These are phyloP conservation scores for Pygathrix nemaeus DNA, from an alignment of 2,113 vertebrate genomes.

Conservation along the genomic window DNA sequence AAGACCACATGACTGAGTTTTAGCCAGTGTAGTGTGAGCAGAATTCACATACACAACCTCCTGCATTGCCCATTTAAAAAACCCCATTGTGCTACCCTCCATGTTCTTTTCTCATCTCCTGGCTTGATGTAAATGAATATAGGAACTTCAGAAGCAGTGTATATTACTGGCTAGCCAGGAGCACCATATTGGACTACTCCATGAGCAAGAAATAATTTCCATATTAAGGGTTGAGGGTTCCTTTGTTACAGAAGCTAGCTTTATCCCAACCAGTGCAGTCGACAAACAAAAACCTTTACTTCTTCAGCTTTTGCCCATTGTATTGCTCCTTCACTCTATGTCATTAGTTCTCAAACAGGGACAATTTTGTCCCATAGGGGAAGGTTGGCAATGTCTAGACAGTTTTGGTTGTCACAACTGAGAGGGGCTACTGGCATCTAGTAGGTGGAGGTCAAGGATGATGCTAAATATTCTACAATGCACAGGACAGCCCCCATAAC, in stretches of 20 bases:
- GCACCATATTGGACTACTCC: neutral
- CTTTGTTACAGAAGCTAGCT: conserved; percentile 13
- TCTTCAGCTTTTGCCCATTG: neutral
- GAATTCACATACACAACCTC: neutral
- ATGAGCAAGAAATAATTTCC: neutral
- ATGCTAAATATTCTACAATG: neutral
- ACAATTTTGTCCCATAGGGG: neutral
- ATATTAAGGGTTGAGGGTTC: neutral
- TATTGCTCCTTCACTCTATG: neutral
- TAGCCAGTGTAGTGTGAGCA: neutral
- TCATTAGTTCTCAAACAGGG: neutral
- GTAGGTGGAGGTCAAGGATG: neutral
- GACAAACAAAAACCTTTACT: neutral
- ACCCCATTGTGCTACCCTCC: neutral
- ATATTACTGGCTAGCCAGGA: neutral
- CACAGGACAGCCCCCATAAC: neutral
- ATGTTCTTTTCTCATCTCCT: neutral
- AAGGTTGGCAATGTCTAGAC: conserved; percentile 6
- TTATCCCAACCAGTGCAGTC: neutral
- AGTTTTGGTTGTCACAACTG: neutral
- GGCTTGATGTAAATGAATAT: neutral
- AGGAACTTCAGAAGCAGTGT: neutral
- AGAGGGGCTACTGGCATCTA: neutral
- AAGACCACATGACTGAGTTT: neutral
- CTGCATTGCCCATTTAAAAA: neutral